Base-by-base conservation (phyloP, 2,113 vertebrate genomes). In the Nyctibius bracteatus region DNA sequence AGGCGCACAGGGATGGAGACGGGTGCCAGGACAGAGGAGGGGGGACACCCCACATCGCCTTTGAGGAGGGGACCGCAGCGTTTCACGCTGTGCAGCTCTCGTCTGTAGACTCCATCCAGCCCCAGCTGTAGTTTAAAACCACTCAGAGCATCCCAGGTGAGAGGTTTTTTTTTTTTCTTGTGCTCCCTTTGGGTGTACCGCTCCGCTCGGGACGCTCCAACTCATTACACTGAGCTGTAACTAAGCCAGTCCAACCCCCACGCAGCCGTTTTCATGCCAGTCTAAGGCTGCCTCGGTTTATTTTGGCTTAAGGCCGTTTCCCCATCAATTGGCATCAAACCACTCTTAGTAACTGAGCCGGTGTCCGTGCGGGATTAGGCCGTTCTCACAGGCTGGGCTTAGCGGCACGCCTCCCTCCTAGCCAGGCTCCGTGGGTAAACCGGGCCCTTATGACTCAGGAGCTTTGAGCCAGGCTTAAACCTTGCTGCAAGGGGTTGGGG, bases 31-130 rank as follows among this genome's bases (percentile, higher is more conserved):
- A 24, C 9, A n/a, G 65, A n/a, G 72, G 44, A 49, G 47, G 27
- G 13, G 75, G 67, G 52, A 41, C 10, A 0, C n/a, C 2, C 5
- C 5, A 16, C 15, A 2, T 3, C 5, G 2, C 44, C n/a, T 20
- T 3, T 15, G 57, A 22, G 71, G 66, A 39, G n/a, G 46, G 55
- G 31, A 5, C 4, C 14, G 5, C 19, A 8, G 47, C 24, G 1
- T 22, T 52, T 39, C 35, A 3, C 1, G 28, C 19, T n/a, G n/a
- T n/a, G n/a, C n/a, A 86, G 41, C 55, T 88, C 58, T 43, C 5
- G 1, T 47, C 67, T 63, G 22, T 57, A 14, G 17, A 1, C 62
- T 80, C 68, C 49, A 5, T 57, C 68, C 88, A 79, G 55, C 17
- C 61, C 0, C 3, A 57, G 49, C 77, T 7, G 14, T 18, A n/a